A percentile compares a stretch with the other conserved stretches of the same genome.
Conservation (phyloP, 2,888 invertebrate genomes). For the Drosophila falleni region DNA sequence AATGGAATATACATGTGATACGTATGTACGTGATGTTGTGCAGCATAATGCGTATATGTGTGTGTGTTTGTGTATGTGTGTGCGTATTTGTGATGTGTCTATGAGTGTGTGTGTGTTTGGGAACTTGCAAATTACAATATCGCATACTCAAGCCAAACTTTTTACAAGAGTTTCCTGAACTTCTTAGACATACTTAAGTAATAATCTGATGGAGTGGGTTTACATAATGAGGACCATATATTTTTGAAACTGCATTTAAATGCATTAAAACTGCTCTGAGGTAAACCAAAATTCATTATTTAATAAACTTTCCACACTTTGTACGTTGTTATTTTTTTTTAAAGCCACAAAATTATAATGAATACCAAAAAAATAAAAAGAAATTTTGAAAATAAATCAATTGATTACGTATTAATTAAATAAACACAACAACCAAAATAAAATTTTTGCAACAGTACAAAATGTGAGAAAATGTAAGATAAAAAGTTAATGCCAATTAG, state of each 20-base stretch:
- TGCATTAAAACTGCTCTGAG: conserved; percentile 31
- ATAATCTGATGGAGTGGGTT: conserved; percentile 9
- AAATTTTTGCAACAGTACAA: conserved; percentile 65
- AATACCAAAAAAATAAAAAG: conserved; percentile 20
- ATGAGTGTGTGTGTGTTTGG: conserved; percentile 33
- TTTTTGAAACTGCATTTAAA: conserved; percentile 43
- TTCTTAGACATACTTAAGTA: conserved; percentile 32
- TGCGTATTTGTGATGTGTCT: conserved; percentile 16
- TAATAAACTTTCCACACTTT: conserved; percentile 57
- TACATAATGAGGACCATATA: conserved; percentile 10
- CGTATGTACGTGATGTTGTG: conserved; percentile 37
- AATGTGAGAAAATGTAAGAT: conserved; percentile 59
- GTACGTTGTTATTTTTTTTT: conserved; percentile 47
- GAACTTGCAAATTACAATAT: conserved; percentile 75
- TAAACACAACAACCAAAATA: conserved; percentile 66
- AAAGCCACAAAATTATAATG: conserved; percentile 29
- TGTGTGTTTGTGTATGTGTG: conserved; percentile 27
- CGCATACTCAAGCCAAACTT: conserved; percentile 65
- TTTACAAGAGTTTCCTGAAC: conserved; percentile 55
- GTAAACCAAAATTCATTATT: conserved; percentile 26
- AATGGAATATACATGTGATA: conserved; percentile 21
- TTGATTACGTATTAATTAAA: conserved; percentile 22
- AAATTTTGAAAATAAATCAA: conserved; percentile 29
- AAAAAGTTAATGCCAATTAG: conserved; percentile 65
- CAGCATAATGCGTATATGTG: conserved; percentile 30